Evolutionary conservation across 2,888 invertebrate species (phyloP), one percentile per base, ranked within the genome.

Genomic region (Frankliniella fusca): DNA sequence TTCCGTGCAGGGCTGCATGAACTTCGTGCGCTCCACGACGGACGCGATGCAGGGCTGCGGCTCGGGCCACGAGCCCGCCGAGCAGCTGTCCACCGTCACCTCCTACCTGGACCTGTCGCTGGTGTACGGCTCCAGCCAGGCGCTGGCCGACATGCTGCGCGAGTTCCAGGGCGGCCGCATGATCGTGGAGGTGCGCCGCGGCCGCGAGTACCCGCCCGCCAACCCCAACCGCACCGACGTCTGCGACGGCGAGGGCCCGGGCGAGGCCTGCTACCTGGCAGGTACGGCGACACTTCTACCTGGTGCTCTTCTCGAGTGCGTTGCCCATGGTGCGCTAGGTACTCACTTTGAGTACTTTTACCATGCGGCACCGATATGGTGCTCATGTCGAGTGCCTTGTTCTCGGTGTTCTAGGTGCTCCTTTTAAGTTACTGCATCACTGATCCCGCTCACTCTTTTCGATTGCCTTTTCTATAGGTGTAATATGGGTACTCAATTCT

Each of bases 191-290:
- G 86, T 89, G n/a, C 90, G 93, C 80, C 89, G 90, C 80, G 93
- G 93, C 0, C 91, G 91, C 76, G 92, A 93, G 85, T 95, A 93
- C 93, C 91, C 93, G 0, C 95, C 95, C 0, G 89, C 92, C 82
- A 86, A 87, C 18, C 90, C 91, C 54, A 95, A 95, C 87, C 90
- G 92, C 9, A 92, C 93, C 0, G 90, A 91, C n/a, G 91, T 92
- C 48, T 95, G 95, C 86, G 92, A 92, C 85, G 90, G 90, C 0
- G 90, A 91, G 0, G 90, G 90, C 83, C 90, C 91, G 54, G 88
- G 90, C 0, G 90, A 90, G 83, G 91, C 94, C 61, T 96, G 96
- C 87, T 96, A 95, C 87, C 88, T 92, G 84, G 90, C 94, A 81
- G 95, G 95, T 93, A 87, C 87, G 87, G 85, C 11, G 54, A 5